Base-by-base conservation (phyloP, 2,888 invertebrate genomes). In the Incurvaria masculella region DNA sequence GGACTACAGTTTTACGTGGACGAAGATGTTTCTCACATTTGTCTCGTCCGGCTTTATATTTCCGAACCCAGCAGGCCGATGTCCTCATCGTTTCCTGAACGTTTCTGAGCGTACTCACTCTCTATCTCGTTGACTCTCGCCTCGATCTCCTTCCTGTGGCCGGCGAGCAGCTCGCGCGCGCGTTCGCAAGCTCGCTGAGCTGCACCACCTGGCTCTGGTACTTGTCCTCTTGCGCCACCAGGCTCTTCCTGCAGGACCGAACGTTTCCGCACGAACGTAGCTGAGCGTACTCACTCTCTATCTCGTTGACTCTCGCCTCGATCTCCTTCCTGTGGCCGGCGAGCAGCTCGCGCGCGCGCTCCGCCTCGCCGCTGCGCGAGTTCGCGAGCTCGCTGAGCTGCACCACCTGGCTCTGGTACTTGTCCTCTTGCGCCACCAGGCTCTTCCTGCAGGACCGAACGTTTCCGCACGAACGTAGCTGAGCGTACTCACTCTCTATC, bases 231-330 rank as follows among this genome's bases (percentile, higher is more conserved):
- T 84, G 83, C 51, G 73, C 76, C 10, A 84, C 82, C 49, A 85
- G 70, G 50, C 79, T 80, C 59, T 82, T 82, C 85, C 85, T 85
- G 76, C 16, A 74, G n/a, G n/a, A n/a, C n/a, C n/a, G n/a, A n/a
- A n/a, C n/a, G n/a, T n/a, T n/a, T n/a, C n/a, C n/a, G n/a, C n/a
- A n/a, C n/a, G n/a, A n/a, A n/a, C n/a, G n/a, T n/a, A n/a, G n/a
- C n/a, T n/a, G n/a, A n/a, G n/a, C n/a, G n/a, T 42, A 81, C 84
- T 82, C 60, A 85, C 86, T 79, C 61, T 84, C 82, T 56, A 85
- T 82, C 60, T 84, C 84, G 51, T 80, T 81, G 45, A 82, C 80
- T 61, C 83, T 85, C 1, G 74, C 72, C 49, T 82, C 82, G 16
- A 85, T 80, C 60, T 85, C 83, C 54, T 82, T 73, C 56, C 84